A percentile compares a stretch with the other conserved stretches of the same genome.
Evolutionary conservation across 2,888 invertebrate genomes (phyloP).

Genomic region (Stenodera caucasica): DNA sequence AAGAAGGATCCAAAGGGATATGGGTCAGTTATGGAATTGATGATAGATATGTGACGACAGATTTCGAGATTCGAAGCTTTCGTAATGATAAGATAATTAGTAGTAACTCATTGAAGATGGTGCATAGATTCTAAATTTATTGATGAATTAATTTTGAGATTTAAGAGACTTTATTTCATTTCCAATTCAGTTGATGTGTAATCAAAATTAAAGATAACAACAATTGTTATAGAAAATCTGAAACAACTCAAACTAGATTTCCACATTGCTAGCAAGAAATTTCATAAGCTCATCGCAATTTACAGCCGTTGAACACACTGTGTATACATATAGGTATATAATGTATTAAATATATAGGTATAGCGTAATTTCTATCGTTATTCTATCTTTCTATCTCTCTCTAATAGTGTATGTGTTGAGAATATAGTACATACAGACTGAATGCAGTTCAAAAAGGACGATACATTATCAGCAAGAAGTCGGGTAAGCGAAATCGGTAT

Average conservation of each 20-base stretch:
- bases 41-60: neutral
- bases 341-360: neutral
- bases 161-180: too few relatives aligned
- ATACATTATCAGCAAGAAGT: slow-evolving; percentile 40
- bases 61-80: too few relatives aligned
- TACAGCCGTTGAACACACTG: neutral
- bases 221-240: neutral
- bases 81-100: too few relatives aligned
- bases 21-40: neutral
- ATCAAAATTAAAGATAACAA: neutral
- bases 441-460: slow-evolving; percentile 11
- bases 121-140: too few relatives aligned
- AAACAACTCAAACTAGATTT: neutral
- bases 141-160: too few relatives aligned
- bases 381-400: too few relatives aligned
- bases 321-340: neutral
- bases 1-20: neutral
- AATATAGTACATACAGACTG: neutral
- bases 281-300: neutral
- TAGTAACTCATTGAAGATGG: too few relatives aligned
- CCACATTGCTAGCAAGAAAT: neutral
- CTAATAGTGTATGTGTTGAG: neutral
- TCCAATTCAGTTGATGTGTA: neutral
- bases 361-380: neutral
- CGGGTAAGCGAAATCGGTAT: slow-evolving; percentile 38